phyloP scores from a whole-genome alignment of 2,113 vertebrate species.

The Aptenodytes forsteri region DNA sequence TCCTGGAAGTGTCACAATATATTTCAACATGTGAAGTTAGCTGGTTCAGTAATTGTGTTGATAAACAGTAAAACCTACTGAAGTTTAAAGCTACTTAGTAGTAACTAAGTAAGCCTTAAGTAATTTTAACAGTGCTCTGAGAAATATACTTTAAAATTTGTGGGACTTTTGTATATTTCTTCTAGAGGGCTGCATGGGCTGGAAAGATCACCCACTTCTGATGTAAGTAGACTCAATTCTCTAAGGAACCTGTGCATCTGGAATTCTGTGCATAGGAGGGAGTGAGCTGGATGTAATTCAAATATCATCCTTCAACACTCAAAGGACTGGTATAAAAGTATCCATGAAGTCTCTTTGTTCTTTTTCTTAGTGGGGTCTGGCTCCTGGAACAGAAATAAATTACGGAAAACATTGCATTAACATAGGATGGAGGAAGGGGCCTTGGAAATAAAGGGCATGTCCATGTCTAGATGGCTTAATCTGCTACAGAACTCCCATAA shows the following conservation, averaged over 20 bases:
- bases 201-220: neutral
- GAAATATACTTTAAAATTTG: neutral
- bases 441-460: neutral
- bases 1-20: neutral
- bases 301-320: neutral
- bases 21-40: neutral
- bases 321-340: neutral
- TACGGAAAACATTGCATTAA: neutral
- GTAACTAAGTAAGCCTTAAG: neutral
- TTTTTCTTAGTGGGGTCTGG: neutral
- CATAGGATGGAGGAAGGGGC: neutral
- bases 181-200: neutral
- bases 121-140: neutral
- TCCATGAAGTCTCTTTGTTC: neutral
- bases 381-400: neutral
- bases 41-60: neutral
- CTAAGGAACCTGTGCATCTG: neutral
- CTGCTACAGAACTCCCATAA: neutral
- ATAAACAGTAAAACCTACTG: neutral
- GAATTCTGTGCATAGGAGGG: neutral
- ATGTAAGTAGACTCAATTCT: neutral
- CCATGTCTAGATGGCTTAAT: neutral
- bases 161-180: neutral
- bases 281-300: neutral
- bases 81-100: neutral